These are phyloP conservation scores for Hypercompe scribonia DNA, from an alignment of 2,888 invertebrate genomes.

Conservation along the genomic window DNA sequence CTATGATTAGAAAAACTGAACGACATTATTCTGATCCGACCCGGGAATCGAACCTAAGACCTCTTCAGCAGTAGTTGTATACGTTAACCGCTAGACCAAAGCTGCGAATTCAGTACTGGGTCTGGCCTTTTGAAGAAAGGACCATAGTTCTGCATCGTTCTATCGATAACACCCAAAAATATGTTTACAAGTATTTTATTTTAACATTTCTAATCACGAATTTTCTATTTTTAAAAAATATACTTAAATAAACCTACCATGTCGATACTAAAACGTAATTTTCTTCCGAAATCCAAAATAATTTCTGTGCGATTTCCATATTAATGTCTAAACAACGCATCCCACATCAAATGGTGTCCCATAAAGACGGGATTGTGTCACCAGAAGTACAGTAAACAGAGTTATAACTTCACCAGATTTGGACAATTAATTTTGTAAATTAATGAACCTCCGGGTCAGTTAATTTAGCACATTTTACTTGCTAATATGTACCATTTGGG, in stretches of 20 bases:
- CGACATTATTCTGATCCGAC: no score
- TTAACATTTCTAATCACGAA: no score
- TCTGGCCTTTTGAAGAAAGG: no score
- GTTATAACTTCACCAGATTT: conserved; percentile 61
- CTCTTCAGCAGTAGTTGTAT: no score
- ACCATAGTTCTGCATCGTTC: no score
- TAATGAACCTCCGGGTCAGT: conserved; percentile 46
- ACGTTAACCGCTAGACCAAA: no score
- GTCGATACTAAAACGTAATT: not conserved
- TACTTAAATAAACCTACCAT: not conserved
- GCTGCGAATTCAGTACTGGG: no score
- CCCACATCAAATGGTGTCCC: conserved; percentile 27
- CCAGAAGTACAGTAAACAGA: conserved; percentile 59
- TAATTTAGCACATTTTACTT: conserved; percentile 49
- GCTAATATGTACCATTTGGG: conserved; percentile 36
- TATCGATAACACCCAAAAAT: no score
- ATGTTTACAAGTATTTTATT: no score
- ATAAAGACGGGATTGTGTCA: conserved; percentile 59
- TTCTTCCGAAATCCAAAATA: not conserved
- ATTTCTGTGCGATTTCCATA: conserved; percentile 18
- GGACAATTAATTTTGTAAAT: conserved; percentile 61
- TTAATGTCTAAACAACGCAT: conserved; percentile 36
- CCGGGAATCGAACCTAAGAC: no score
- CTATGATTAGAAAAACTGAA: no score
- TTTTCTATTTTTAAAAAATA: not conserved